phyloP scores from a whole-genome alignment of 2,113 vertebrate genomes.

The Melanocharis versteri region DNA sequence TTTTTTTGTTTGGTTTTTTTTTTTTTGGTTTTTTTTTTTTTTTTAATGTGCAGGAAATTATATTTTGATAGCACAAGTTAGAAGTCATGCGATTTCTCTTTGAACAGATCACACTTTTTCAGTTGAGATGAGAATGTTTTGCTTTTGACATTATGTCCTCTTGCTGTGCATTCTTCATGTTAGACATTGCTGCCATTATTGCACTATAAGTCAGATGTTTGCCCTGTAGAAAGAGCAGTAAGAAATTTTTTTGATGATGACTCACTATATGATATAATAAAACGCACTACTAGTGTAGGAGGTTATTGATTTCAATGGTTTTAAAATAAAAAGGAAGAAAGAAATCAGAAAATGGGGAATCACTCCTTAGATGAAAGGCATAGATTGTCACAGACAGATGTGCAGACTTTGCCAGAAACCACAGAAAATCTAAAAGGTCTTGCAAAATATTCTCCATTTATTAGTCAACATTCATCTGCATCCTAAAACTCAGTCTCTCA shows the following conservation, averaged over 20 bases:
- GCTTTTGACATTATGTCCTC: not conserved
- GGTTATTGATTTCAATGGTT: not conserved
- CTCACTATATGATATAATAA: not conserved
- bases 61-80: not conserved
- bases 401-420: not conserved
- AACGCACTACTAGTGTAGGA: not conserved
- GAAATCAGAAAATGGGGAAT: not conserved
- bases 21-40: accelerated
- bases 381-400: not conserved
- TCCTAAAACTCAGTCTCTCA: not conserved
- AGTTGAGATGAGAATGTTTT: not conserved
- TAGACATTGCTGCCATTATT: not conserved
- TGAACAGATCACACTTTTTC: not conserved
- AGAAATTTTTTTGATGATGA: not conserved
- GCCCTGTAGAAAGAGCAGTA: not conserved
- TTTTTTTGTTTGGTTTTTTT: too few relatives aligned
- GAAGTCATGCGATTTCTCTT: not conserved
- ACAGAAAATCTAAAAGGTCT: not conserved
- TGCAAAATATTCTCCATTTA: not conserved
- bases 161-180: not conserved
- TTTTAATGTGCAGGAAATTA: not conserved
- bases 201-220: not conserved
- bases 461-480: not conserved
- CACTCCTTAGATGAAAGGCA: not conserved
- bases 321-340: not conserved